Base-by-base conservation (phyloP, 1,140 invertebrate genomes). In the Zaprionus nigranus region DNA sequence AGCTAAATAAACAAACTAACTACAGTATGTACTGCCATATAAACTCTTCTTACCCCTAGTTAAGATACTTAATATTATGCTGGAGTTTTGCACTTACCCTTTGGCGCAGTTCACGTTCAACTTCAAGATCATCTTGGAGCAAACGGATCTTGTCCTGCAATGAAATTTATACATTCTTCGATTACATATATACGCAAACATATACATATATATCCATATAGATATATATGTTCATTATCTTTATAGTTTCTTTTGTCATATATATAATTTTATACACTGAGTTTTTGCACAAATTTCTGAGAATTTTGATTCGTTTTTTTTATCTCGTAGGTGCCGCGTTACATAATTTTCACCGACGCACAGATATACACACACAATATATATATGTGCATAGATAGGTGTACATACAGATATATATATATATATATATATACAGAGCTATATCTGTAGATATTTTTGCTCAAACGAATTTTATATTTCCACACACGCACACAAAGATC, bases 101-200 rank as follows among this genome's bases (percentile, higher is more conserved):
- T 95, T 98, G 97, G 94, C 98, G 96, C 93, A 99, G 95, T 95
- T 99, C 98, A 93, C 98, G 96, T 95, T 99, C 98, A 93, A 96
- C 96, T 95, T 99, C 98, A 94, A 99, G 95, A 95, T 99, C 98
- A 95, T 99, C 98, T 92, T 98, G 97, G 91, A 99, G 95, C 92
- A 99, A 97, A 94, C 98, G 97, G 94, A 99, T 98, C 95, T 99
- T 99, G 94, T 99, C 98, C 98, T 99, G 95, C 93, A 97, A 96
- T 82, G 92, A 82, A 85, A 81, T 77, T 60, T 17, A 71, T 65
- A 77, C 63, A 24, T 51, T 51, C 46, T 68, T 61, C 46, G 46
- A 82, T 64, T 91, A 61, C 57, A 80, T 72, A 66, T 65, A 74
- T 30, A 30, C 28, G 28, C 28, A 30, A 28, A 30, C 72, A 51